Evolutionary conservation across 2,797 vertebrate species (phyloP).

Genomic region (Cuniculus paca): DNA sequence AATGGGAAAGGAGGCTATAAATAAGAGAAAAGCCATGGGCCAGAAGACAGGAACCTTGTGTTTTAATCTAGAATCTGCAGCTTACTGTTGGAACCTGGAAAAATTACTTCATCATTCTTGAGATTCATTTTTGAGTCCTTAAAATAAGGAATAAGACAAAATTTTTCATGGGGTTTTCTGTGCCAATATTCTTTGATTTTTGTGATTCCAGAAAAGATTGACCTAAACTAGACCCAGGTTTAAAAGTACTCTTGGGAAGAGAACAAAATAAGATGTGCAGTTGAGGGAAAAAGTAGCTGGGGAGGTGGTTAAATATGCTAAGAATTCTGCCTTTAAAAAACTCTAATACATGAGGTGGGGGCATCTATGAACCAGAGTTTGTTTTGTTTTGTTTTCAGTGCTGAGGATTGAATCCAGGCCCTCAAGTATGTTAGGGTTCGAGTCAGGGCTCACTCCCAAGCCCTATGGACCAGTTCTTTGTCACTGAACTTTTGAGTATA

Average conservation of each 20-base stretch:
- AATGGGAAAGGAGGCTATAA: background rate
- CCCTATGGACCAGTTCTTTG: background rate
- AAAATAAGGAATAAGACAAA: conserved; percentile 29
- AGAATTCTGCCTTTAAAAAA: background rate
- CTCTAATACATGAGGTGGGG: background rate
- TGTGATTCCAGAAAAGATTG: background rate
- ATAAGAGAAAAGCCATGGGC: background rate
- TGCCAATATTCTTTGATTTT: background rate
- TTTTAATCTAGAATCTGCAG: background rate
- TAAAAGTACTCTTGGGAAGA: background rate
- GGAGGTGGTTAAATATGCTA: background rate
- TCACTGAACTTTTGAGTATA: background rate
- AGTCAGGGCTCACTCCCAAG: background rate
- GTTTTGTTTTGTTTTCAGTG: background rate
- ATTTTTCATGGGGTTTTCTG: background rate
- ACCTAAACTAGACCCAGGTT: background rate
- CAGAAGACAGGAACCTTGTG: background rate
- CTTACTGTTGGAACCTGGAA: background rate
- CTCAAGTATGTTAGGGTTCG: background rate
- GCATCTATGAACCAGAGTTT: background rate
- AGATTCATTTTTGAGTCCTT: background rate
- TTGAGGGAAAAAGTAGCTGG: background rate
- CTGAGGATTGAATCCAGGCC: background rate
- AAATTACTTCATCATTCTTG: background rate
- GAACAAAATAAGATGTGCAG: background rate